Evolutionary conservation across 2,797 vertebrate genomes (phyloP).

Genomic region (Petrocephalus sullivani): DNA sequence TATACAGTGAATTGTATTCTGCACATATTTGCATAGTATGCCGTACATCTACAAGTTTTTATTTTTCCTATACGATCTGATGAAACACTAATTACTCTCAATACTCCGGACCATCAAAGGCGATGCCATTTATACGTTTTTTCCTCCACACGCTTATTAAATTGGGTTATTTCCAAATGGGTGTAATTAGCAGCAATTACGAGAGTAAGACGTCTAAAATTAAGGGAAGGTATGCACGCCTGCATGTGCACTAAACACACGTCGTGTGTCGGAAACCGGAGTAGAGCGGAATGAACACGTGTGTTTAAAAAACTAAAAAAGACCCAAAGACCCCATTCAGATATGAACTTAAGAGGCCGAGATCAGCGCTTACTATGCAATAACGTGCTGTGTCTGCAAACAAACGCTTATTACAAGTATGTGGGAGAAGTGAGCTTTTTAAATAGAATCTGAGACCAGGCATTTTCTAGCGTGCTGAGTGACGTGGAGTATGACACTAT

Average conservation of each 20-base stretch:
- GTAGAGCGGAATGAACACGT: neutral
- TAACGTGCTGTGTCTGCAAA: neutral
- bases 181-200: conserved; percentile 56
- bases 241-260: neutral
- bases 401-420: neutral
- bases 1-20: neutral
- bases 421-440: neutral
- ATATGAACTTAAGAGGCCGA: neutral
- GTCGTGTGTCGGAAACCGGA: neutral
- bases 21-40: neutral
- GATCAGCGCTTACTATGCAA: neutral
- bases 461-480: neutral
- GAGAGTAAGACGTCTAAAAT: conserved; percentile 34
- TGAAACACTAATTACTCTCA: neutral
- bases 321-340: neutral
- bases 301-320: neutral
- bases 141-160: conserved; percentile 18
- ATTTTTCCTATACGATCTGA: neutral
- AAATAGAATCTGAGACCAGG: neutral
- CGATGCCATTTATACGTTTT: conserved; percentile 6
- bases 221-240: conserved; percentile 25
- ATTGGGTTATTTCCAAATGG: conserved; percentile 34
- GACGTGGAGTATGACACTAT: neutral
- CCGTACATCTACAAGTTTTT: neutral
- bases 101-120: neutral